These are phyloP conservation scores for Drosophila takahashii DNA, from an alignment of 1,140 invertebrate species.

Conservation along the genomic window DNA sequence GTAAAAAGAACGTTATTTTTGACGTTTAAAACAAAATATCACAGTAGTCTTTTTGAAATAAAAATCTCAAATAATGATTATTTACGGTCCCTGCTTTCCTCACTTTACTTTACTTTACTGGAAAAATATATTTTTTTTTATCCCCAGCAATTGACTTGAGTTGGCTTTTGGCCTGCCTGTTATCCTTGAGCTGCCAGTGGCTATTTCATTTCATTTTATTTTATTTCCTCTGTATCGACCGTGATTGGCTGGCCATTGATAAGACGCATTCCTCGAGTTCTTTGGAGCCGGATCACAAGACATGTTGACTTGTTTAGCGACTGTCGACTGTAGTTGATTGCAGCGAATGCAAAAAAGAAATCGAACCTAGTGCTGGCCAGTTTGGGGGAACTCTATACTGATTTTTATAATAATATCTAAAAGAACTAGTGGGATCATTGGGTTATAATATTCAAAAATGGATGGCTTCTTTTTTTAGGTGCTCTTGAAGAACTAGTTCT, in stretches of 20 bases:
- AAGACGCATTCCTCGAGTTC: constrained; percentile 50
- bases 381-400: not conserved
- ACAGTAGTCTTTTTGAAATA: too few species aligned
- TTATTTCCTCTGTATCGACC: constrained; percentile 3
- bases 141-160: constrained; percentile 14
- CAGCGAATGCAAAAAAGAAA: constrained; percentile 23
- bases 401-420: not conserved
- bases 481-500: too few species aligned
- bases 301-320: constrained; percentile 49
- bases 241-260: constrained; percentile 52
- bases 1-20: too few species aligned
- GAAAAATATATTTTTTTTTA: too few species aligned
- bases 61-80: too few species aligned
- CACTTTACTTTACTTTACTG: not conserved
- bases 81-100: not conserved
- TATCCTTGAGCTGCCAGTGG: constrained; percentile 58
- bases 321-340: constrained; percentile 33
- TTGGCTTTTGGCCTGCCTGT: constrained; percentile 19
- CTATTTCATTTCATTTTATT: constrained; percentile 12
- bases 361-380: constrained; percentile 8
- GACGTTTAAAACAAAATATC: too few species aligned
- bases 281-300: constrained; percentile 27
- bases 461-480: too few species aligned
- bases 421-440: not conserved
- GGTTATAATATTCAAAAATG: too few species aligned